Conservation (phyloP, 2,888 invertebrate species). For the Aproaerema taeniolella region DNA sequence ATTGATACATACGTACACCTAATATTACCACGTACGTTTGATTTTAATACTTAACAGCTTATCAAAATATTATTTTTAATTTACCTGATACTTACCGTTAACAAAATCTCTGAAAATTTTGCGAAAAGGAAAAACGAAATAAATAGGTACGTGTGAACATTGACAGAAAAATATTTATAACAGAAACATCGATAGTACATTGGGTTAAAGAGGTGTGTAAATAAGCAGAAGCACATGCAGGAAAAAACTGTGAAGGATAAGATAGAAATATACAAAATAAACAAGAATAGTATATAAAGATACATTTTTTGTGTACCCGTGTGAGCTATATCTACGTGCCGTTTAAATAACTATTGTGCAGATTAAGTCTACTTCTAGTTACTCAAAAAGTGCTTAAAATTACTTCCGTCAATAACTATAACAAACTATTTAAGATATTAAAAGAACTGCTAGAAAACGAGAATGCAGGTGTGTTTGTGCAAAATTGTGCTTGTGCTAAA, state of each 20-base stretch:
- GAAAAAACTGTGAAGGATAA: constrained; percentile 31
- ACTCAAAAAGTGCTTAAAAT: neutral
- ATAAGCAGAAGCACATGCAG: constrained; percentile 51
- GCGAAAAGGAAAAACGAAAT: no score
- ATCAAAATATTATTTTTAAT: no score
- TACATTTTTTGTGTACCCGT: constrained; percentile 30
- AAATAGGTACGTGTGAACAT: neutral
- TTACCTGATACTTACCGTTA: constrained; percentile 1
- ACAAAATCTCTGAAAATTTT: neutral
- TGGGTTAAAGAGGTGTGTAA: constrained; percentile 21
- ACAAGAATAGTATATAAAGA: constrained; percentile 9
- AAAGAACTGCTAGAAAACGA: no score
- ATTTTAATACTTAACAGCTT: no score
- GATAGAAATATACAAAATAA: constrained; percentile 27
- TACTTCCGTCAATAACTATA: neutral
- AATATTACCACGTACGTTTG: no score
- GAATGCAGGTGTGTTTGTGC: constrained; percentile 12
- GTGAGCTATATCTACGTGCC: constrained; percentile 12
- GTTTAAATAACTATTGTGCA: neutral
- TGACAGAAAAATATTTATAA: neutral
- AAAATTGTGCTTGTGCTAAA: constrained; percentile 14
- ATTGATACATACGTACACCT: no score
- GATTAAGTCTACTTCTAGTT: neutral
- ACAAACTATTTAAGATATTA: no score
- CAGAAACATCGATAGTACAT: constrained; percentile 2